Evolutionary conservation across 92 coral and sea anemone genomes (phyloP).

Genomic region (Pocillopora grandis): DNA sequence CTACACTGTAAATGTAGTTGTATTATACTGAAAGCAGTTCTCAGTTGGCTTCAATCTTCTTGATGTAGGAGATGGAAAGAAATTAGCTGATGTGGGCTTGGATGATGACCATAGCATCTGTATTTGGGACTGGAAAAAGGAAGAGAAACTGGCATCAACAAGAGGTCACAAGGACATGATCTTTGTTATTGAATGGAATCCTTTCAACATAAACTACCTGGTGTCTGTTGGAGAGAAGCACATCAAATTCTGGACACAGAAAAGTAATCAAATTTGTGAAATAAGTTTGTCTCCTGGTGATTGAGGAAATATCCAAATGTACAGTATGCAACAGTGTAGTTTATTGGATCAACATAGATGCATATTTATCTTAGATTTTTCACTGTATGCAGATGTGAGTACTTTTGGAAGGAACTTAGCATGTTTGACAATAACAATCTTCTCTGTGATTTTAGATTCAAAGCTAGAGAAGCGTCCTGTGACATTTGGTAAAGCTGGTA

Average conservation of each 20-base stretch:
- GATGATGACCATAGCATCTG: slow-evolving; percentile 96
- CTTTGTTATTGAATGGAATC: slow-evolving; percentile 95
- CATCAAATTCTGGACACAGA: slow-evolving; percentile 98
- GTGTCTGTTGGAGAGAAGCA: slow-evolving; percentile 98
- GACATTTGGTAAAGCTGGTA: slow-evolving; percentile 96
- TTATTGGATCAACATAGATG: too few relatives aligned
- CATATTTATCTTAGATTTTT: too few relatives aligned
- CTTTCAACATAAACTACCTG: slow-evolving; percentile 86
- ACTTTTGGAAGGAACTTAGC: not conserved
- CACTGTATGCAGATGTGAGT: too few relatives aligned
- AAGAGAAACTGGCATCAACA: slow-evolving; percentile 87
- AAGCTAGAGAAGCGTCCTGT: slow-evolving; percentile 98
- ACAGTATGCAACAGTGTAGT: too few relatives aligned
- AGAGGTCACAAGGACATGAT: slow-evolving; percentile 98
- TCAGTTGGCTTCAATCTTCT: too few relatives aligned
- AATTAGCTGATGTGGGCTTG: slow-evolving; percentile 93
- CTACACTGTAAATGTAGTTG: too few relatives aligned
- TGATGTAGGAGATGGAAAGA: slow-evolving; percentile 87
- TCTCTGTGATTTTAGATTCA: slow-evolving; percentile 37
- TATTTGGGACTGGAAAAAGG: slow-evolving; percentile 98
- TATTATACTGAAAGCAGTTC: too few relatives aligned
- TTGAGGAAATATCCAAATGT: too few relatives aligned
- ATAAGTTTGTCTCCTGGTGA: too few relatives aligned
- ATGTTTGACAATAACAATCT: too few relatives aligned
- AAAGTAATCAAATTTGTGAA: slow-evolving; percentile 50